Evolutionary conservation across 2,888 invertebrate genomes (phyloP), one percentile per base, ranked within the genome.

Genomic region (Drosophila sordidapex): DNA sequence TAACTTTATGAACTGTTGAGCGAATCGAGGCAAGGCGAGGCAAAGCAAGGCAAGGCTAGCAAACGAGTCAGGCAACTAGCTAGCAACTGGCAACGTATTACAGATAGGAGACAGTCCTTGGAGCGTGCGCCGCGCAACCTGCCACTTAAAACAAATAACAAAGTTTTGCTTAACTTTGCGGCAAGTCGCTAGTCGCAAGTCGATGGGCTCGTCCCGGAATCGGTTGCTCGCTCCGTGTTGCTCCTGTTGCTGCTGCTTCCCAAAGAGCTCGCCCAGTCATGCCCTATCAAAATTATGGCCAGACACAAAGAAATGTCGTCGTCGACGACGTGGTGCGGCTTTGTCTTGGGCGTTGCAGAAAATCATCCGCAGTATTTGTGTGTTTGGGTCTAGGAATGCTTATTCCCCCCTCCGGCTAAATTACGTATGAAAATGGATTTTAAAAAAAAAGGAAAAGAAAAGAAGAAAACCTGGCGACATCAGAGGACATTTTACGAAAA

Each of bases 1-100:
- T 91, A 91, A 91, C 88, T 91, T 91, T 91, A 91, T 90, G 91
- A 91, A 91, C 90, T 91, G 90, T 91, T 89, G 83, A 89, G 87
- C 83, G 73, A 81, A 75, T 76, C 73, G 70, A 68, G 58, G 64
- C 40, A 46, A 21, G 21, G 46, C 21, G 13, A 21, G 13, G 43
- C 43, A 43, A 66, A 4, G 40, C 56, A 18, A 38, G 38, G 40
- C 43, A 21, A 58, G 10, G 33, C 58, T 38, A 21, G 40, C 31
- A 49, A 73, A 58, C 35, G 38, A 57, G 31, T 27, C 62, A 68
- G 15, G 38, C 53, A 74, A 60, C 66, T 40, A 38, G 31, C 49
- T 53, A 43, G 52, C 49, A 70, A 69, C 61, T 25, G 40, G 51
- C 49, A 71, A 54, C 31, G 33, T 54, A 38, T 60, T 38, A 54